A percentile compares a stretch with the other conserved stretches of the same genome.
Evolutionary conservation across 2,797 vertebrate genomes (phyloP).

Genomic region (Xenentodon cancila): DNA sequence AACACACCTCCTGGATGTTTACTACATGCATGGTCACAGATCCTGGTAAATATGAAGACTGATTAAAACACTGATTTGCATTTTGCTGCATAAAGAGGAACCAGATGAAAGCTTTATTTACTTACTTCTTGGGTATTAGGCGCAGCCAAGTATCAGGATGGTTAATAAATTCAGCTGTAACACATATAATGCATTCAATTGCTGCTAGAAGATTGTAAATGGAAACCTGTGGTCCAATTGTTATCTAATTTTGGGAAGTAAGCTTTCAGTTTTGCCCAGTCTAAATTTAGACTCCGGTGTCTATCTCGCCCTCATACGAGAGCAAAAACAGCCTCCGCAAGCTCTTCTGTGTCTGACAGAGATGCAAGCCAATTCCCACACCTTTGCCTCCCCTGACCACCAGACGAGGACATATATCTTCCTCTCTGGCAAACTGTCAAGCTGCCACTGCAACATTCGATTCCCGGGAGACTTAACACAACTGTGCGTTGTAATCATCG

Average conservation of each 20-base stretch:
- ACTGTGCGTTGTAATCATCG: conserved; percentile 32
- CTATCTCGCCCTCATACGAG: conserved; percentile 19
- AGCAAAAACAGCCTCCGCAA: conserved; percentile 14
- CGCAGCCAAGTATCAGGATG: not conserved
- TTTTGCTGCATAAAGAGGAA: no score
- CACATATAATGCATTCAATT: conserved; percentile 9
- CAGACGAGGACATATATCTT: conserved; percentile 65
- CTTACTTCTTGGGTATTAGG: no score
- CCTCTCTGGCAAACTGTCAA: conserved; percentile 59
- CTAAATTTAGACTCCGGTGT: conserved; percentile 29
- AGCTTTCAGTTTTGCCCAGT: conserved; percentile 22
- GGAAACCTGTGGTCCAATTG: conserved; percentile 18
- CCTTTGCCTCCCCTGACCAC: conserved; percentile 49
- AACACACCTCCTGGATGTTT: no score
- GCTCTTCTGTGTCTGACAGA: conserved; percentile 35
- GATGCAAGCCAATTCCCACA: conserved; percentile 54
- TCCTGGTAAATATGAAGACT: no score
- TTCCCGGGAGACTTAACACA: conserved; percentile 61
- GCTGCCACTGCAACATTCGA: conserved; percentile 51
- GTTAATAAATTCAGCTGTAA: conserved; percentile 9
- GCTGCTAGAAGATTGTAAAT: conserved; percentile 9
- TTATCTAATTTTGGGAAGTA: conserved; percentile 39
- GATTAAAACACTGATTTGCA: no score
- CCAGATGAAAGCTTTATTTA: no score
- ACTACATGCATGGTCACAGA: no score